A percentile compares a stretch with the other conserved stretches of the same genome.
Conservation (phyloP, 2,113 vertebrate species). For the Bos javanicus region DNA sequence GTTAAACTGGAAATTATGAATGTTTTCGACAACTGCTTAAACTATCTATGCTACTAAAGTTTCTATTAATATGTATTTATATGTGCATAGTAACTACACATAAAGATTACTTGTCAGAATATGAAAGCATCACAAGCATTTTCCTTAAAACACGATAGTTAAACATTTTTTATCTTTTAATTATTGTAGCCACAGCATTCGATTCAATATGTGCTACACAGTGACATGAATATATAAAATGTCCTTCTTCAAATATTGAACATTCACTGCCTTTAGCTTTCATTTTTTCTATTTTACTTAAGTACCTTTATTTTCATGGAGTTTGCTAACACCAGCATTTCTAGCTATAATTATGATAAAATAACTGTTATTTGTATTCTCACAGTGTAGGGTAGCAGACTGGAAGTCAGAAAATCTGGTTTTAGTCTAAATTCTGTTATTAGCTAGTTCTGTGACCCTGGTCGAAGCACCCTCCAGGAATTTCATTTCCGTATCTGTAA, state of each 20-base stretch:
- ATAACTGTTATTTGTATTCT: constrained; percentile 45
- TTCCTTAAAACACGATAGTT: neutral
- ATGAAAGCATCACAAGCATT: neutral
- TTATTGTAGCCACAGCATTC: neutral
- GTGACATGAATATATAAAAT: constrained; percentile 35
- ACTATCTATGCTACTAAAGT: neutral
- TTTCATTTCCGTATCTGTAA: constrained; percentile 24
- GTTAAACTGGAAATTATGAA: neutral
- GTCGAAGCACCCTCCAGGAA: neutral
- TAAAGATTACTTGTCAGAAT: constrained; percentile 16
- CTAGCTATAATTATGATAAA: constrained; percentile 19
- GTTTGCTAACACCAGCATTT: constrained; percentile 16
- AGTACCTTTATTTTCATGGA: neutral
- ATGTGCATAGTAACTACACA: neutral
- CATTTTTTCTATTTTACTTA: constrained; percentile 24
- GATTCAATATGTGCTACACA: neutral
- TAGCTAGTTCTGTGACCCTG: neutral
- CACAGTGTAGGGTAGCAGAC: neutral
- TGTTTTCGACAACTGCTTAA: neutral
- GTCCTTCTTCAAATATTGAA: constrained; percentile 29
- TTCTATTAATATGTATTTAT: neutral
- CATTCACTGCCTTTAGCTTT: constrained; percentile 3
- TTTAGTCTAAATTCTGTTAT: constrained; percentile 2
- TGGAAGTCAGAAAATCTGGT: constrained; percentile 30
- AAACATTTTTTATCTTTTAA: constrained; percentile 4